Evolutionary conservation across 2,797 vertebrate species (phyloP).

Genomic region (Tinamus major): DNA sequence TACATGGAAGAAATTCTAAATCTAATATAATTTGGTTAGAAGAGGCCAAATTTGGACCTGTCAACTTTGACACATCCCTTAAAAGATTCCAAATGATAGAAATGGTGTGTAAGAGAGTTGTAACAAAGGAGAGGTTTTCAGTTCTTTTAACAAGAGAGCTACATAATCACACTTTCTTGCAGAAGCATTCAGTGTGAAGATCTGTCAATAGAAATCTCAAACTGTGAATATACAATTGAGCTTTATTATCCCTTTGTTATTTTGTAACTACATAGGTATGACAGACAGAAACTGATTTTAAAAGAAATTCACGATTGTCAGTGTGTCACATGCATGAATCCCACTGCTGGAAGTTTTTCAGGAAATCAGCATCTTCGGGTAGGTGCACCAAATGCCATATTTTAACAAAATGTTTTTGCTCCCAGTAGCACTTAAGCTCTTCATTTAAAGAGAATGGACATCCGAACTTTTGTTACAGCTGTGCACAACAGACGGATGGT

Average conservation of each 20-base stretch:
- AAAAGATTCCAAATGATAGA: slow-evolving; percentile 76
- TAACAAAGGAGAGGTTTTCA: slow-evolving; percentile 79
- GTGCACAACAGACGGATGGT: slow-evolving; percentile 12
- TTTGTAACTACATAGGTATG: slow-evolving; percentile 93
- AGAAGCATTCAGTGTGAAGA: slow-evolving; percentile 79
- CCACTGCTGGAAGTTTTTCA: slow-evolving; percentile 93
- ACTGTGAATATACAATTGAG: slow-evolving; percentile 86
- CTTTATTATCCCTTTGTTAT: slow-evolving; percentile 85
- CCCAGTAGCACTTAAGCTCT: slow-evolving; percentile 65
- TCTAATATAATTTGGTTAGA: slow-evolving; percentile 76
- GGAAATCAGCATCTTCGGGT: slow-evolving; percentile 92
- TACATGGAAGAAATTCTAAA: slow-evolving; percentile 61
- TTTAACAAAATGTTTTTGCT: slow-evolving; percentile 64
- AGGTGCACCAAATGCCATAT: slow-evolving; percentile 64
- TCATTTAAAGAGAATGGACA: slow-evolving; percentile 75
- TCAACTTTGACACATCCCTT: slow-evolving; percentile 77
- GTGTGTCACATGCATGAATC: slow-evolving; percentile 93
- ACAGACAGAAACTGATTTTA: slow-evolving; percentile 90
- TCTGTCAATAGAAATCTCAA: slow-evolving; percentile 85
- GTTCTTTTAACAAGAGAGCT: slow-evolving; percentile 78
- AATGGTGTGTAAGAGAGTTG: slow-evolving; percentile 75
- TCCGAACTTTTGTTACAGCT: slow-evolving; percentile 44
- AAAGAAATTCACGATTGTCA: slow-evolving; percentile 96
- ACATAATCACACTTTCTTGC: slow-evolving; percentile 80
- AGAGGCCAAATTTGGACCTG: slow-evolving; percentile 80